phyloP scores from a whole-genome alignment of 2,113 vertebrate genomes.

The Poicephalus gulielmi region DNA sequence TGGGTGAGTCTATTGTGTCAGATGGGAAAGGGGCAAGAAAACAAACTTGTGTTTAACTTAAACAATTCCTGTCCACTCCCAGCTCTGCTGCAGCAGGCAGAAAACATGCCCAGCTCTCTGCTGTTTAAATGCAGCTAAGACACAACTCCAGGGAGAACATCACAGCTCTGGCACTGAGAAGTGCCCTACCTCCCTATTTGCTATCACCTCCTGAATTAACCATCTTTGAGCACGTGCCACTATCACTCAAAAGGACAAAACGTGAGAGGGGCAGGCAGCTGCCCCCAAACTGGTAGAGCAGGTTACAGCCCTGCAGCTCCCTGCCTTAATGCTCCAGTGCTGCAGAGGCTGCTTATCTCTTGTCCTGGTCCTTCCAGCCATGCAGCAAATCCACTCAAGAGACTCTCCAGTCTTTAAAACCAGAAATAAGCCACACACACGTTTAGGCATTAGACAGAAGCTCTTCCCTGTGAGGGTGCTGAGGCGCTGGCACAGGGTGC shows the following conservation, averaged over 20 bases:
- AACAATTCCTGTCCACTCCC: not conserved
- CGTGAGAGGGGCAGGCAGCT: not conserved
- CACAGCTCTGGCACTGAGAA: not conserved
- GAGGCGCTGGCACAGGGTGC: not conserved
- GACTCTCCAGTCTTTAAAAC: not conserved
- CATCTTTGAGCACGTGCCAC: not conserved
- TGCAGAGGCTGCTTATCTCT: not conserved
- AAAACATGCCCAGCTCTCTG: not conserved
- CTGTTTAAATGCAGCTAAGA: not conserved
- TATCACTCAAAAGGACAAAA: not conserved
- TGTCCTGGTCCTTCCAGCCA: not conserved
- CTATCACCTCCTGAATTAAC: not conserved
- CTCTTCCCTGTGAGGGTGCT: not conserved
- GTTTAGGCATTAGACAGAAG: not conserved
- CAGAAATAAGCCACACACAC: rapidly evolving
- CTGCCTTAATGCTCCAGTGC: not conserved
- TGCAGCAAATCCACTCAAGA: not conserved
- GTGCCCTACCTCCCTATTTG: not conserved
- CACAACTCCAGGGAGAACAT: rapidly evolving
- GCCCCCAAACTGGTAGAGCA: constrained; percentile 10
- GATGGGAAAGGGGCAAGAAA: not conserved
- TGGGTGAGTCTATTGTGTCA: not conserved
- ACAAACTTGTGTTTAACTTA: not conserved
- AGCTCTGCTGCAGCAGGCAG: not conserved
- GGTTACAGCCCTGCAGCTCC: not conserved